Evolutionary conservation across 2,113 vertebrate genomes (phyloP).

Genomic region (Microcebus griseorufus): DNA sequence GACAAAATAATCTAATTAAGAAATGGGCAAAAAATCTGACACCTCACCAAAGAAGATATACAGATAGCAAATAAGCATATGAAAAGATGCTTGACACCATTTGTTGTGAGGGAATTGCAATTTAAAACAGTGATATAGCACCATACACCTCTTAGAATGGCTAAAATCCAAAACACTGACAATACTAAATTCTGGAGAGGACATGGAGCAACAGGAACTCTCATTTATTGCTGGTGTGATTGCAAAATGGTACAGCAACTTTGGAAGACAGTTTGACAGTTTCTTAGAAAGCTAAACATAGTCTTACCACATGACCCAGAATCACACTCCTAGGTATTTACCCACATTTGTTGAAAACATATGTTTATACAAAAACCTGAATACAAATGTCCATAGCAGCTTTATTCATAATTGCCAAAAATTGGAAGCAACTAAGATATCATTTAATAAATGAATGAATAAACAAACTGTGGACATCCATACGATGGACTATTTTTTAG

Average conservation of each 20-base stretch:
- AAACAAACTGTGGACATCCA: slow-evolving; percentile 2
- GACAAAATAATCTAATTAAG: not conserved
- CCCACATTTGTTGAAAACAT: not conserved
- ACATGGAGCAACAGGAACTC: not conserved
- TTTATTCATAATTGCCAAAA: slow-evolving; percentile 17
- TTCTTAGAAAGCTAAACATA: slow-evolving; percentile 10
- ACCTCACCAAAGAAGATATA: not conserved
- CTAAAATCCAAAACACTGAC: not conserved
- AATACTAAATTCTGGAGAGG: not conserved
- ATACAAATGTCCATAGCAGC: not conserved
- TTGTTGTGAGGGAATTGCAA: not conserved
- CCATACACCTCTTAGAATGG: not conserved
- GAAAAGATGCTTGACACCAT: not conserved
- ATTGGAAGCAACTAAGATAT: slow-evolving; percentile 21
- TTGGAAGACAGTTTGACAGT: not conserved
- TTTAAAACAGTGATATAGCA: not conserved
- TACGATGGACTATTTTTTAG: slow-evolving; percentile 43
- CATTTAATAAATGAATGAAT: slow-evolving; percentile 1
- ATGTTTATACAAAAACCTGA: not conserved
- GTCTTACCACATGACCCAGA: not conserved
- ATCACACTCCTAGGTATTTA: not conserved
- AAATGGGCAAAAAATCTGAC: slow-evolving; percentile 5
- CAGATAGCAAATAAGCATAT: not conserved
- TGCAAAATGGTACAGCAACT: slow-evolving; percentile 17
- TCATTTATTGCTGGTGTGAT: not conserved